A percentile compares a stretch with the other conserved stretches of the same genome.
phyloP scores from a whole-genome alignment of 2,888 invertebrate genomes.

The Nezara viridula region DNA sequence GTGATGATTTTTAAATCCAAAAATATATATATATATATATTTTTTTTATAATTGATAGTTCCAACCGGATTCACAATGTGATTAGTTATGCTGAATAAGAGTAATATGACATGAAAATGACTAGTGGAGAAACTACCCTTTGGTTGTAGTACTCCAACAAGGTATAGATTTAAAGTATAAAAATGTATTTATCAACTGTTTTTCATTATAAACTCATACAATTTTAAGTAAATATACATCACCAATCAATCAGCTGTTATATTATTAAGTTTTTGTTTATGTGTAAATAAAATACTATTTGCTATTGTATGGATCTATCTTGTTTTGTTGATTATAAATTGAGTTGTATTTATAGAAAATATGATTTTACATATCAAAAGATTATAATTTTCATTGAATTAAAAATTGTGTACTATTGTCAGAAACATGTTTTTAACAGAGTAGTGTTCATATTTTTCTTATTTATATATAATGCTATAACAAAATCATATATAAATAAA shows the following conservation, averaged over 20 bases:
- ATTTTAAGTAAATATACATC: slow-evolving; percentile 47
- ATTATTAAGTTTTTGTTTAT: slow-evolving; percentile 42
- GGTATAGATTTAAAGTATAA: background rate
- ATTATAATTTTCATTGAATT: slow-evolving; percentile 58
- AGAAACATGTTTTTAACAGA: slow-evolving; percentile 62
- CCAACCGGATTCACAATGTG: background rate
- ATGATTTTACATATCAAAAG: slow-evolving; percentile 63
- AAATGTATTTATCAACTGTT: slow-evolving; percentile 19
- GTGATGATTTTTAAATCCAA: slow-evolving; percentile 5
- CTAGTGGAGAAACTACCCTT: background rate
- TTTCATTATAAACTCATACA: slow-evolving; percentile 18
- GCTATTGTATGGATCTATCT: slow-evolving; percentile 58
- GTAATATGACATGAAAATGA: slow-evolving; percentile 5
- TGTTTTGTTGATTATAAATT: slow-evolving; percentile 60
- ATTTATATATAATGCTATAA: slow-evolving; percentile 61
- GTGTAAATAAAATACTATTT: slow-evolving; percentile 60
- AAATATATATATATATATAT: slow-evolving; percentile 2
- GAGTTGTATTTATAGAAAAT: slow-evolving; percentile 62
- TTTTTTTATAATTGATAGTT: background rate
- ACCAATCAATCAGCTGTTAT: slow-evolving; percentile 37
- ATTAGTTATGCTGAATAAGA: background rate
- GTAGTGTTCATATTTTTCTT: slow-evolving; percentile 63
- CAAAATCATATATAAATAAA: slow-evolving; percentile 55
- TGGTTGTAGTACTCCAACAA: background rate
- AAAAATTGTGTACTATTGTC: slow-evolving; percentile 62